These are phyloP conservation scores for Patella caerulea DNA, from an alignment of 2,888 invertebrate species.

Conservation along the genomic window DNA sequence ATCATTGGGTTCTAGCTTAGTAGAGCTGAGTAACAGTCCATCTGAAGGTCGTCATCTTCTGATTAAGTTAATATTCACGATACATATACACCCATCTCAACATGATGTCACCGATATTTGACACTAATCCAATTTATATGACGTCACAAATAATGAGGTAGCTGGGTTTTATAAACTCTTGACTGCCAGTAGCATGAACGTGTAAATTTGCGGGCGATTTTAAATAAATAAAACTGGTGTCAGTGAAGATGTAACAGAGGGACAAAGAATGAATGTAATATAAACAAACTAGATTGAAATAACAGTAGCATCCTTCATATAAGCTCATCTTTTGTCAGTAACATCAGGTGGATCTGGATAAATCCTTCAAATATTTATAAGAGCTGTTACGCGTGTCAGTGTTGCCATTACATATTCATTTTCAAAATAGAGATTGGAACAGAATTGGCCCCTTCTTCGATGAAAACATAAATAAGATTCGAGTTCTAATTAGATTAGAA, in stretches of 20 bases:
- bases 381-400: no score
- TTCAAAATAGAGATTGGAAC: no score
- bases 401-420: no score
- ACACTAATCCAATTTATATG: conserved; percentile 2
- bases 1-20: no score
- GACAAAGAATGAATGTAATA: not conserved
- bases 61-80: not conserved
- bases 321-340: no score
- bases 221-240: conserved; percentile 4
- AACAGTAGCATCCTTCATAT: no score
- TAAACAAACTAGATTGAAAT: no score
- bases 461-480: no score
- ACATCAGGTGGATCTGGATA: no score
- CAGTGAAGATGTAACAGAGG: not conserved
- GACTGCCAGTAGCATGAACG: conserved; percentile 7
- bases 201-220: not conserved
- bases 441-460: no score
- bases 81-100: not conserved
- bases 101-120: not conserved
- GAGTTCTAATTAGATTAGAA: no score
- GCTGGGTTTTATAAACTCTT: not conserved
- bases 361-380: no score
- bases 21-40: not conserved
- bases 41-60: conserved; percentile 5
- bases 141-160: conserved; percentile 1